Base-by-base conservation (phyloP, 2,797 vertebrate genomes). In the Calcarius lapponicus region DNA sequence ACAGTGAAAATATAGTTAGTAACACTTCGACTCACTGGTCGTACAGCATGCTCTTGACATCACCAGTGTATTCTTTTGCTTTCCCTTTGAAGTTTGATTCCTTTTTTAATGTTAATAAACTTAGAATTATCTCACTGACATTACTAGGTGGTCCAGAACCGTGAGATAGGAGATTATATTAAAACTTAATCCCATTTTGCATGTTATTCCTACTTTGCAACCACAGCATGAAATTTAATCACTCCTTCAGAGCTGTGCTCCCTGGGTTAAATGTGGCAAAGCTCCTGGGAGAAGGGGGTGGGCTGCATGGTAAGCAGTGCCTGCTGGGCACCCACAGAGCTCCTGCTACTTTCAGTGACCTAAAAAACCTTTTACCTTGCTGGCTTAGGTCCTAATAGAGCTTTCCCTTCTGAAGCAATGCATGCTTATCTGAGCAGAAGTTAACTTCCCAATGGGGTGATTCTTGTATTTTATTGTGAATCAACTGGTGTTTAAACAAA, bases 111-210 rank as follows among this genome's bases (percentile, higher is more conserved):
- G 51, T 51, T 80, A 83, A 92, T 86, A 57, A 57, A 60, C 48
- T 87, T 81, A 36, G n/a, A 80, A 78, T 72, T 81, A 92, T 90
- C 74, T 95, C 65, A 51, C 43, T 80, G 25, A 45, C 45, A 17
- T 88, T 86, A 53, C 65, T 82, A 85, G 94, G 95, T 96, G 95
- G 94, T 92, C 93, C 61, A 42, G 80, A 38, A 73, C 70, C 81
- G 42, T 38, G 47, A 90, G 84, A 78, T 83, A 54, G 20, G 80
- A 89, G 80, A 67, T 84, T 86, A 64, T 71, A 36, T 92, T 84
- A 92, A 83, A 58, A 67, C 56, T 81, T 93, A 94, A 93, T 89
- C 94, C 80, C 29, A 67, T 93, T 93, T 84, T 78, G 71, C 67
- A 34, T 85, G 56, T 92, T 94, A 74, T 85, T 94, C 70, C 90